phyloP scores from a whole-genome alignment of 1,140 invertebrate species.

The Trichonephila clavata region DNA sequence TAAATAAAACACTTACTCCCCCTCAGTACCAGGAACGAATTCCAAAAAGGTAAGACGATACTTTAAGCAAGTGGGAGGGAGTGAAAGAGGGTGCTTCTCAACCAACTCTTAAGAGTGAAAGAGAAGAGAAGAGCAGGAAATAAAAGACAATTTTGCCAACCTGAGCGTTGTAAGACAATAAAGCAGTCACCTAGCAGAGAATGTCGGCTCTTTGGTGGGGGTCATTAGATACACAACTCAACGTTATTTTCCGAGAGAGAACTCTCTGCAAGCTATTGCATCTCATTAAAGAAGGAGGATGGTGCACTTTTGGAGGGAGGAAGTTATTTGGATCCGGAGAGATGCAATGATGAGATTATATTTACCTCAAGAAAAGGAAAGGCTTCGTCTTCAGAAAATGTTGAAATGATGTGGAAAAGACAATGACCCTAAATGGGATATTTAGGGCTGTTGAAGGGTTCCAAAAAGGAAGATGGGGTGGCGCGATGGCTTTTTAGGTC shows the following conservation, averaged over 20 bases:
- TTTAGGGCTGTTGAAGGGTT: neutral
- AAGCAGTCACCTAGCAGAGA: constrained; percentile 50
- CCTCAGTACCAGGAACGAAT: neutral
- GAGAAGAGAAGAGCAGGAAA: neutral
- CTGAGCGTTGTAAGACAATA: constrained; percentile 66
- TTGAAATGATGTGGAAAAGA: constrained; percentile 8
- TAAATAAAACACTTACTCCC: constrained; percentile 32
- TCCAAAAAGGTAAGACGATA: constrained; percentile 55
- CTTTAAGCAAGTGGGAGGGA: constrained; percentile 3
- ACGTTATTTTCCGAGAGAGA: constrained; percentile 13
- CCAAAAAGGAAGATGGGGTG: neutral
- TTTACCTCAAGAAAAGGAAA: constrained; percentile 13
- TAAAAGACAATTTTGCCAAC: constrained; percentile 56
- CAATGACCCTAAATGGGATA: constrained; percentile 19
- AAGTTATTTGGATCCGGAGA: constrained; percentile 25
- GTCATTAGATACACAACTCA: constrained; percentile 27
- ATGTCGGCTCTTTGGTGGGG: constrained; percentile 44
- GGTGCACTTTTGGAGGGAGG: neutral
- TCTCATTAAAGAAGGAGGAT: constrained; percentile 40
- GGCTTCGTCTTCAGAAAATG: neutral
- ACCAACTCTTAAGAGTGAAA: constrained; percentile 7
- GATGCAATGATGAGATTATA: constrained; percentile 29
- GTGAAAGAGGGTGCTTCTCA: neutral
- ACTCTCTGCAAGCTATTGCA: constrained; percentile 30
- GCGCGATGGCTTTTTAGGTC: no score